Conservation (phyloP, 1,140 invertebrate species). For the Leptinotarsa texana region DNA sequence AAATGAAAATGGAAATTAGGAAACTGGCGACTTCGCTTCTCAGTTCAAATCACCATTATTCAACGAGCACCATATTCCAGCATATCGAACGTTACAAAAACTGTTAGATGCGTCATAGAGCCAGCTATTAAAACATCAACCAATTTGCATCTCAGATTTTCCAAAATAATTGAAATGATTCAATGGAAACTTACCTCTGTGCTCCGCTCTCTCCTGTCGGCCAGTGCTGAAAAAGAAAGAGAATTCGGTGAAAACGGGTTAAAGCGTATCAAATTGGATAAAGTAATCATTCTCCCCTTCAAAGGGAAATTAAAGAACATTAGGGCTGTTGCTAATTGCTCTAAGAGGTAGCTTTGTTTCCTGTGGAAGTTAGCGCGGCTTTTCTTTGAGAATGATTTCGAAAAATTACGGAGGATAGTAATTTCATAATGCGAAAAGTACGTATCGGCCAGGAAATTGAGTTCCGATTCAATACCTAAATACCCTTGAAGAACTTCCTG, state of each 20-base stretch:
- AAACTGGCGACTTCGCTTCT: too few relatives aligned
- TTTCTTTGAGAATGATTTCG: too few relatives aligned
- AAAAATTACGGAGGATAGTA: too few relatives aligned
- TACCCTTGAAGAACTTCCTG: too few relatives aligned
- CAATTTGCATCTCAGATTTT: not conserved
- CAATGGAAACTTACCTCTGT: not conserved
- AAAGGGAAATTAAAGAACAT: not conserved
- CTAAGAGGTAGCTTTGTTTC: not conserved
- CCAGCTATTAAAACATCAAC: not conserved
- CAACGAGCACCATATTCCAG: too few relatives aligned
- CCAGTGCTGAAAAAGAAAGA: not conserved
- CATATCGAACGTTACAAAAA: not conserved
- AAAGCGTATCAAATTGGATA: not conserved
- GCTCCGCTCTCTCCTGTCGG: conserved; percentile 1
- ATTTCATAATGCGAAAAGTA: too few relatives aligned
- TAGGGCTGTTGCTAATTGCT: not conserved
- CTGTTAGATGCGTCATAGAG: not conserved
- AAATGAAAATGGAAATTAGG: too few relatives aligned
- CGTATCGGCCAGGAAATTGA: too few relatives aligned
- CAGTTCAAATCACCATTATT: too few relatives aligned
- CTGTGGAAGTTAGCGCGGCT: not conserved
- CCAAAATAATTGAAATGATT: not conserved
- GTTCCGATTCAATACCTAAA: too few relatives aligned
- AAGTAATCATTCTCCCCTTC: not conserved
- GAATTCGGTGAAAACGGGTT: not conserved